Conservation (phyloP, 2,888 invertebrate genomes). For the Thera obeliscata region DNA sequence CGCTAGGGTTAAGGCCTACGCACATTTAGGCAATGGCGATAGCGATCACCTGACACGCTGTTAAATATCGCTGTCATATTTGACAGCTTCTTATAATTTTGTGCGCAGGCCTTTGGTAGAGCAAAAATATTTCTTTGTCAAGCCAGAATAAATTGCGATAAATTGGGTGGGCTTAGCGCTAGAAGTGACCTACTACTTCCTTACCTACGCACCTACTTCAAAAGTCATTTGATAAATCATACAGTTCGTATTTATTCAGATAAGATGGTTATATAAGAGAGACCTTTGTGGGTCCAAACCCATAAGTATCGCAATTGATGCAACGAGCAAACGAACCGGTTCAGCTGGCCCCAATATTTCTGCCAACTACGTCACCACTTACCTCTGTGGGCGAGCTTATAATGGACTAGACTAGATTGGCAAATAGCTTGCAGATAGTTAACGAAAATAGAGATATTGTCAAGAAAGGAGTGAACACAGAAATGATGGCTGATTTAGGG, state of each 20-base stretch:
- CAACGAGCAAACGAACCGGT: constrained; percentile 71
- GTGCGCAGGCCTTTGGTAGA: no score
- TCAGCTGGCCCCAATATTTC: constrained; percentile 66
- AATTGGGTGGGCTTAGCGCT: no score
- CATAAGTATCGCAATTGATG: constrained; percentile 70
- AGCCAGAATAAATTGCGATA: no score
- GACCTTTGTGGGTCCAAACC: constrained; percentile 53
- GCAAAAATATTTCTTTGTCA: no score
- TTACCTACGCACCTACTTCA: neutral
- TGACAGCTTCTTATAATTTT: no score
- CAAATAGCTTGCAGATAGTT: constrained; percentile 9
- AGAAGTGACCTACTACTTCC: neutral
- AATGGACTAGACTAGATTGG: constrained; percentile 32
- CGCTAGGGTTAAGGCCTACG: no score
- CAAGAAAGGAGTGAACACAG: no score
- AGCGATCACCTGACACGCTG: no score
- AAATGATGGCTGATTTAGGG: no score
- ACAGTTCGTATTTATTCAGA: constrained; percentile 10
- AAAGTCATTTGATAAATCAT: constrained; percentile 5
- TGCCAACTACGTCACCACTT: constrained; percentile 55
- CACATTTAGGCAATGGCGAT: no score
- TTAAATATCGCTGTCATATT: no score
- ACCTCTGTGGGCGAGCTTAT: constrained; percentile 51
- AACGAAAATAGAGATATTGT: constrained; percentile 1
- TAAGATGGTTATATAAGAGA: constrained; percentile 57